phyloP scores from a whole-genome alignment of 92 coral and sea anemone genomes.

The Virgularia gustaviana region DNA sequence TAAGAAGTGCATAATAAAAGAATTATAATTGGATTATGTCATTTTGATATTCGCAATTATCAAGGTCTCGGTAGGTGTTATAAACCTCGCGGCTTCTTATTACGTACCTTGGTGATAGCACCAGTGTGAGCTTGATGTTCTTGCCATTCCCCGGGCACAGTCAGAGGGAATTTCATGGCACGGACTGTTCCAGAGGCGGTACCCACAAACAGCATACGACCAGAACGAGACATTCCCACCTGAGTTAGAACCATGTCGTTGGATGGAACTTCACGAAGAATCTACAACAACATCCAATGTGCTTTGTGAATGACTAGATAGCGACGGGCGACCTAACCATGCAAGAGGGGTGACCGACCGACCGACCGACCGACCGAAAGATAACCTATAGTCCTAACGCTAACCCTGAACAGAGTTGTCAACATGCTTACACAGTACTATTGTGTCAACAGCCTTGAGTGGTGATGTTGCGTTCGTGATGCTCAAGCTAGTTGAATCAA shows the following conservation, averaged over 20 bases:
- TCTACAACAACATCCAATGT: too few species aligned
- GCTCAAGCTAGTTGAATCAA: too few species aligned
- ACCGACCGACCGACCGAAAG: too few species aligned
- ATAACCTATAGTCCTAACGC: background rate
- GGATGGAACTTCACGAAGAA: slow-evolving; percentile 93
- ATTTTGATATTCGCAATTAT: background rate
- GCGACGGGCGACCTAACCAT: too few species aligned
- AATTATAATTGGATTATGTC: too few species aligned
- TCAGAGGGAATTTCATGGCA: slow-evolving; percentile 95
- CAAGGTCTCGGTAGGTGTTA: too few species aligned
- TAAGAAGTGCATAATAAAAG: too few species aligned
- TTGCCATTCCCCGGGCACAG: slow-evolving; percentile 99
- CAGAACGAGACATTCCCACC: slow-evolving; percentile 97
- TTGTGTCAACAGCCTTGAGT: too few species aligned
- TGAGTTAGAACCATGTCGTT: slow-evolving; percentile 83
- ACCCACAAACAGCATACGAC: slow-evolving; percentile 93
- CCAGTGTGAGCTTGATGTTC: slow-evolving; percentile 96
- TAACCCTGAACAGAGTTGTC: background rate
- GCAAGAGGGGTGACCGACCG: too few species aligned
- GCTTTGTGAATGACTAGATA: too few species aligned
- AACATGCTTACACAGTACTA: too few species aligned
- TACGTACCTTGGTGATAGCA: slow-evolving; percentile 81
- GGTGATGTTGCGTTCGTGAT: background rate
- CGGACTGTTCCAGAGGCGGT: slow-evolving; percentile 90
- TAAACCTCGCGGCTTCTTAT: background rate